These are phyloP conservation scores for Strix occidentalis DNA, from an alignment of 2,797 vertebrate species.

Conservation along the genomic window DNA sequence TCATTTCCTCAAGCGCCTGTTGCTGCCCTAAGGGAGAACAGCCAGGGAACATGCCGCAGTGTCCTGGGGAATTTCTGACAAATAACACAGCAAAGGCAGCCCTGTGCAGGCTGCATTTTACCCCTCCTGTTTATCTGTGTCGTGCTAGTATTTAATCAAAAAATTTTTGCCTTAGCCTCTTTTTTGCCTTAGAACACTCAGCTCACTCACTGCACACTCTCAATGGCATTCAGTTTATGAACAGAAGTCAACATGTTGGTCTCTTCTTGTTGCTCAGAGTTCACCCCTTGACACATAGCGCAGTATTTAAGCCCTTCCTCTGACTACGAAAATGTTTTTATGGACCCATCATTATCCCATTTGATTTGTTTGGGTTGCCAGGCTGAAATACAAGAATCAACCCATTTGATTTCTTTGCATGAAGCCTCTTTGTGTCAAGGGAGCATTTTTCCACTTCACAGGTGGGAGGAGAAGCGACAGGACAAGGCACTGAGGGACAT, in stretches of 20 bases:
- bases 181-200: neutral
- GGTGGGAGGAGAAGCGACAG: neutral
- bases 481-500: neutral
- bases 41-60: neutral
- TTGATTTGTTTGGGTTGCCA: no score
- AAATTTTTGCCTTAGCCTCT: neutral
- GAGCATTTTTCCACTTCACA: neutral
- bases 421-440: neutral
- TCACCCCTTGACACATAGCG: neutral
- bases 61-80: neutral
- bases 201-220: neutral
- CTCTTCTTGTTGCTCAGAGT: neutral
- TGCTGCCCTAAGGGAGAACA: neutral
- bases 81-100: neutral
- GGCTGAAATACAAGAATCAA: no score
- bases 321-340: neutral
- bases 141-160: fast-evolving
- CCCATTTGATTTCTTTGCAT: neutral
- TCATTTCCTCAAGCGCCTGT: fast-evolving
- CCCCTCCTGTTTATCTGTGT: neutral
- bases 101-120: neutral
- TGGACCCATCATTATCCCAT: neutral
- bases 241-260: neutral
- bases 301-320: neutral
- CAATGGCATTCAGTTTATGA: neutral